Evolutionary conservation across 2,113 vertebrate genomes (phyloP).

Genomic region (Menura novaehollandiae): DNA sequence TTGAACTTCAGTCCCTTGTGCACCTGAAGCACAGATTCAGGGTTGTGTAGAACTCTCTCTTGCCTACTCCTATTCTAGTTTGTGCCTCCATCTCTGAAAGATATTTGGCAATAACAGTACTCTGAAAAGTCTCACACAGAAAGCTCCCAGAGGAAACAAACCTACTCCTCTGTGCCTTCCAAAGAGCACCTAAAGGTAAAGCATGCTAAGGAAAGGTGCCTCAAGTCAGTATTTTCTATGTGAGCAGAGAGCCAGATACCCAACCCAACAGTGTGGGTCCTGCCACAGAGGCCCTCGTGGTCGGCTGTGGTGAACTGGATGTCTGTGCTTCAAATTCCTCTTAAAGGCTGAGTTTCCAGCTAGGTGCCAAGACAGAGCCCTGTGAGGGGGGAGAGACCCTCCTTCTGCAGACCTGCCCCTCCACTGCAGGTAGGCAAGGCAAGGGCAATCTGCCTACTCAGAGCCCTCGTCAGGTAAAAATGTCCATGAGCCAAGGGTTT

Average conservation of each 20-base stretch:
- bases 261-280: accelerated
- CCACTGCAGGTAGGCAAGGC: neutral
- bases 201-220: neutral
- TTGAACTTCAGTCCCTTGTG: neutral
- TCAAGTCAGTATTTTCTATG: neutral
- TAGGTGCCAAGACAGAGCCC: neutral
- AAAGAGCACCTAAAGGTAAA: neutral
- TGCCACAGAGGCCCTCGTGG: accelerated
- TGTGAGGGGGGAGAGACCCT: neutral
- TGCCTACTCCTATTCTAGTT: neutral
- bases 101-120: neutral
- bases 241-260: accelerated
- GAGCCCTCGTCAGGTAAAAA: neutral
- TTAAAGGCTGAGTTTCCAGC: neutral
- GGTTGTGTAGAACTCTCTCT: neutral
- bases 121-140: neutral
- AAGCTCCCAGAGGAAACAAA: neutral
- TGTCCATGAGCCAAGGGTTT: neutral
- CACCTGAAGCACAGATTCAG: neutral
- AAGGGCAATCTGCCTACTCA: neutral
- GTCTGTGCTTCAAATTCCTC: neutral
- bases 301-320: neutral
- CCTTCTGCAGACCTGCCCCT: neutral
- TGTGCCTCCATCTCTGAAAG: neutral
- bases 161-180: neutral